phyloP scores from a whole-genome alignment of 2,113 vertebrate species.

The Nanorana parkeri region DNA sequence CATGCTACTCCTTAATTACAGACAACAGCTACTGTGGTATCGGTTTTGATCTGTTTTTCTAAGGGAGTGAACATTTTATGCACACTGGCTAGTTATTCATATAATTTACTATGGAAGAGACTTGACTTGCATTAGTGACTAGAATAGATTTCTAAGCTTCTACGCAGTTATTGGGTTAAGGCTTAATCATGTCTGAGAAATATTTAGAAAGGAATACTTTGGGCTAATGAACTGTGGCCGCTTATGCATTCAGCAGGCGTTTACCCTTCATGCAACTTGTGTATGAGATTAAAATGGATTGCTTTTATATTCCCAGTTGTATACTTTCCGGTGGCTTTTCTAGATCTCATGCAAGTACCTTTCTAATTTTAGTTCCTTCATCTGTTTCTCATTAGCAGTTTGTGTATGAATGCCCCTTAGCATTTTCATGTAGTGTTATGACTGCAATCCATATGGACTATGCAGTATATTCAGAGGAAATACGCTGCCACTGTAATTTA shows the following conservation, averaged over 20 bases:
- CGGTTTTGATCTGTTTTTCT: not conserved
- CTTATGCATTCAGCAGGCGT: slow-evolving; percentile 43
- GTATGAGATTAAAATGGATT: slow-evolving; percentile 48
- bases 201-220: slow-evolving; percentile 25
- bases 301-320: slow-evolving; percentile 49
- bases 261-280: slow-evolving; percentile 35
- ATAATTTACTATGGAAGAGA: slow-evolving; percentile 3
- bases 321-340: slow-evolving; percentile 1
- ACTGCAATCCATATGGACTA: not conserved
- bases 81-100: not conserved
- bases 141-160: not conserved
- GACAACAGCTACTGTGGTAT: not conserved
- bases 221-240: slow-evolving; percentile 36
- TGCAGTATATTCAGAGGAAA: not conserved
- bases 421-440: slow-evolving; percentile 1
- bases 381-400: slow-evolving; percentile 49
- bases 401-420: slow-evolving; percentile 21
- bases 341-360: slow-evolving; percentile 14
- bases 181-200: slow-evolving; percentile 26
- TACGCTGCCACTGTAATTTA: not conserved
- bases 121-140: slow-evolving; percentile 10
- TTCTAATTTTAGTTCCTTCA: slow-evolving; percentile 44
- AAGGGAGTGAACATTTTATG: slow-evolving; percentile 6
- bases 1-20: not conserved
- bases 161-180: slow-evolving; percentile 10